phyloP scores from a whole-genome alignment of 2,113 vertebrate species.

The Caranx melampygus region DNA sequence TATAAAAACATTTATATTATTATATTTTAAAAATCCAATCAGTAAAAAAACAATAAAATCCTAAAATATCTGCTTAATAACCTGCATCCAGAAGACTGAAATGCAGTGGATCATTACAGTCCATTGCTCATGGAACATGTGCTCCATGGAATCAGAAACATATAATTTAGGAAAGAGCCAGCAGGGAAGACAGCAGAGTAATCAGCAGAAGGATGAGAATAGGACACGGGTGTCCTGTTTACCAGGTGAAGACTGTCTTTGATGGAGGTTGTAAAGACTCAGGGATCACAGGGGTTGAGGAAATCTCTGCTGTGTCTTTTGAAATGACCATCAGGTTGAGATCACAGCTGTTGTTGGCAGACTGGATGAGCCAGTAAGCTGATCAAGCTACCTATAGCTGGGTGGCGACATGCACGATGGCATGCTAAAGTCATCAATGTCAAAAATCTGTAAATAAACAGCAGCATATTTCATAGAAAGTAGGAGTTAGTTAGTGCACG shows the following conservation, averaged over 20 bases:
- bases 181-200: constrained; percentile 3
- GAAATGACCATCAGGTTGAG: neutral
- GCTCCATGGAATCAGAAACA: neutral
- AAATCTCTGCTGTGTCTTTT: constrained; percentile 38
- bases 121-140: neutral
- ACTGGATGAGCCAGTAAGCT: neutral
- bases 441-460: too few species aligned
- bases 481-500: neutral
- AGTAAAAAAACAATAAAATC: neutral
- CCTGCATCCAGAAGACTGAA: neutral
- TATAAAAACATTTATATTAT: neutral
- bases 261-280: constrained; percentile 42
- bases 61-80: neutral
- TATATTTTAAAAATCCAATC: neutral
- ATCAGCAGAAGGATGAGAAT: constrained; percentile 47
- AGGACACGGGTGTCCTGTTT: constrained; percentile 57
- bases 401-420: too few species aligned
- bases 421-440: too few species aligned
- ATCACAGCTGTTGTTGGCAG: neutral
- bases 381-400: too few species aligned
- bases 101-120: neutral
- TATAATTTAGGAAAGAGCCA: constrained; percentile 20
- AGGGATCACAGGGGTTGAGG: constrained; percentile 16
- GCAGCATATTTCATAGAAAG: neutral
- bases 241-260: constrained; percentile 45